Evolutionary conservation across 2,888 invertebrate species (phyloP).

Genomic region (Ormyrus labotus): DNA sequence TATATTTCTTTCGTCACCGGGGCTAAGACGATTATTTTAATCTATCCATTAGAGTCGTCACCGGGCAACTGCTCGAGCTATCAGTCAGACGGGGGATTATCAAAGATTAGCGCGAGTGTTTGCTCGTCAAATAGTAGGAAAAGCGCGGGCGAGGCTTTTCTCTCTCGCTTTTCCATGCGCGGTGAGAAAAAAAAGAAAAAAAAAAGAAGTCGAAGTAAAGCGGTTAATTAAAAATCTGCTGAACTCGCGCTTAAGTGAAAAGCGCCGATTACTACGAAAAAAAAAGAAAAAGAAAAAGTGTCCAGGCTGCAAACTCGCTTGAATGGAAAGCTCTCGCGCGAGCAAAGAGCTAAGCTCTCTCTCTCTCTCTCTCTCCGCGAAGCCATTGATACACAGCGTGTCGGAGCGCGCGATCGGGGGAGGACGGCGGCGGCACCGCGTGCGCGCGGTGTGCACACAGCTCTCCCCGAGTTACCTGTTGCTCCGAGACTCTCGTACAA

Average conservation of each 20-base stretch:
- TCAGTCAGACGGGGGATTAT: background rate
- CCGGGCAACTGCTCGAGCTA: background rate
- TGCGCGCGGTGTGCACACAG: background rate
- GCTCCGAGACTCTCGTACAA: background rate
- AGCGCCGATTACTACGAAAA: too few species aligned
- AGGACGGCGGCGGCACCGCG: background rate
- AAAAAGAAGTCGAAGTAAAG: too few species aligned
- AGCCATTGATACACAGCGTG: conserved; percentile 15
- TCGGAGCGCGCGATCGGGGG: too few species aligned
- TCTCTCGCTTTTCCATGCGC: too few species aligned
- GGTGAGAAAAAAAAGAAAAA: too few species aligned
- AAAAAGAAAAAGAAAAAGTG: too few species aligned
- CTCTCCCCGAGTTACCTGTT: conserved; percentile 19
- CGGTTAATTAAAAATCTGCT: too few species aligned
- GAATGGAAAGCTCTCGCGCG: background rate
- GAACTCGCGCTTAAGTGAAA: too few species aligned
- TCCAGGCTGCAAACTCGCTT: background rate
- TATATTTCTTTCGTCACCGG: too few species aligned
- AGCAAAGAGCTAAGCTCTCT: background rate
- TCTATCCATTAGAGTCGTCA: background rate
- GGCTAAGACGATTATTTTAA: background rate
- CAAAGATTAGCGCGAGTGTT: background rate
- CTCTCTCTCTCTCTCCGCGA: background rate
- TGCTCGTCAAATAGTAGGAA: background rate
- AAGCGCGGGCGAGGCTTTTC: too few species aligned